phyloP scores from a whole-genome alignment of 2,797 vertebrate genomes.

The Carapus acus region DNA sequence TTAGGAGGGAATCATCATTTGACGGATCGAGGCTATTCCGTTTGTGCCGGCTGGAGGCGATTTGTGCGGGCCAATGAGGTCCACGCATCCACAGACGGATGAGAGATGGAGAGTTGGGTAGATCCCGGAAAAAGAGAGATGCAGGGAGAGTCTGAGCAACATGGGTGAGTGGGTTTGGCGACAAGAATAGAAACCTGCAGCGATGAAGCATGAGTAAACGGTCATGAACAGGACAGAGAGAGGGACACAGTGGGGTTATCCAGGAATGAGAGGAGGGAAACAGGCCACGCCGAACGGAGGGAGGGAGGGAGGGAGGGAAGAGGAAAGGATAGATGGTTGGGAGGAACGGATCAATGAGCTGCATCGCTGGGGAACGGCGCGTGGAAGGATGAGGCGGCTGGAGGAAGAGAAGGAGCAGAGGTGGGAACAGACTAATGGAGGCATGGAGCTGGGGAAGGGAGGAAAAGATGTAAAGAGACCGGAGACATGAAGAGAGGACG shows the following conservation, averaged over 20 bases:
- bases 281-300: neutral
- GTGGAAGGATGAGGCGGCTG: neutral
- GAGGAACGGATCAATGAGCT: too few species aligned
- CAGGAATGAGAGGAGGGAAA: neutral
- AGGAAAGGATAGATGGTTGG: neutral
- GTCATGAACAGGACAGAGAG: neutral
- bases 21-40: constrained; percentile 39
- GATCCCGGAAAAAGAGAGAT: neutral
- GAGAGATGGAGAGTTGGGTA: neutral
- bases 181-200: constrained; percentile 3
- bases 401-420: neutral
- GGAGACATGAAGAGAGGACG: neutral
- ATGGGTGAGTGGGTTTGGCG: constrained; percentile 21
- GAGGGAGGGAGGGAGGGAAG: neutral
- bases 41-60: constrained; percentile 16
- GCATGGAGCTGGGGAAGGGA: neutral
- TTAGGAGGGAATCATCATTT: constrained; percentile 46
- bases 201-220: neutral
- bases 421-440: neutral
- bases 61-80: constrained; percentile 8
- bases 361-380: too few species aligned
- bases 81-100: too few species aligned
- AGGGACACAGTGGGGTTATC: neutral
- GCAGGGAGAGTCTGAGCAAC: constrained; percentile 3
- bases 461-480: neutral